phyloP scores from a whole-genome alignment of 2,113 vertebrate species.

The Aspidoscelis tigris region DNA sequence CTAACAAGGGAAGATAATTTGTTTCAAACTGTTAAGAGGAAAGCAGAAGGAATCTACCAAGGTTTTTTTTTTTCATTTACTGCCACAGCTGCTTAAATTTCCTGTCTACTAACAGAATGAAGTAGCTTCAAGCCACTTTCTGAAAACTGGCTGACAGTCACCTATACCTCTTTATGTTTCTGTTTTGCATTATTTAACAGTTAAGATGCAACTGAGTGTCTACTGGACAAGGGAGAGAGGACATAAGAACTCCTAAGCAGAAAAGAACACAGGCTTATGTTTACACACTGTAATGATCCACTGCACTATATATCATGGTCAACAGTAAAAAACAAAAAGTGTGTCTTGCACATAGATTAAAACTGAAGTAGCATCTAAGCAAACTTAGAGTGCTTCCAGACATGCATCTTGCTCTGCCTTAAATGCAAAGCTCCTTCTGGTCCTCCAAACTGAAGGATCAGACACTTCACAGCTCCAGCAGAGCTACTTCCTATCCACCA shows the following conservation, averaged over 20 bases:
- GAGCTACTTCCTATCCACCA: too few species aligned
- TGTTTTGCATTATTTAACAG: not conserved
- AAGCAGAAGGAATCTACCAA: slow-evolving; percentile 44
- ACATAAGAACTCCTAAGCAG: not conserved
- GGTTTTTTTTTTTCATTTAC: slow-evolving; percentile 40
- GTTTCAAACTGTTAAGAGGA: slow-evolving; percentile 42
- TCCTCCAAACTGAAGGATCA: too few species aligned
- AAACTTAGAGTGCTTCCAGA: too few species aligned
- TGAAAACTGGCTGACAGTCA: not conserved
- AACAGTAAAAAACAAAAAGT: not conserved
- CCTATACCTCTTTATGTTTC: not conserved
- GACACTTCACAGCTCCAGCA: too few species aligned
- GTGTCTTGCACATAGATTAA: not conserved
- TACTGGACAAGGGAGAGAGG: not conserved
- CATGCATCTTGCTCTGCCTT: too few species aligned
- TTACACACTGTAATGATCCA: slow-evolving; percentile 5
- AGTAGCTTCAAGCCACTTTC: slow-evolving; percentile 13
- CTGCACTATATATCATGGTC: not conserved
- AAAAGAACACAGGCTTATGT: not conserved
- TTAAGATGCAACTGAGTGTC: not conserved
- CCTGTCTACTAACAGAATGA: not conserved
- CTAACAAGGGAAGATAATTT: slow-evolving; percentile 66
- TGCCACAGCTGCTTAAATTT: slow-evolving; percentile 28
- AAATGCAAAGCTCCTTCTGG: too few species aligned
- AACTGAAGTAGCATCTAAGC: not conserved